phyloP scores from a whole-genome alignment of 2,113 vertebrate species.

The Candoia aspera region DNA sequence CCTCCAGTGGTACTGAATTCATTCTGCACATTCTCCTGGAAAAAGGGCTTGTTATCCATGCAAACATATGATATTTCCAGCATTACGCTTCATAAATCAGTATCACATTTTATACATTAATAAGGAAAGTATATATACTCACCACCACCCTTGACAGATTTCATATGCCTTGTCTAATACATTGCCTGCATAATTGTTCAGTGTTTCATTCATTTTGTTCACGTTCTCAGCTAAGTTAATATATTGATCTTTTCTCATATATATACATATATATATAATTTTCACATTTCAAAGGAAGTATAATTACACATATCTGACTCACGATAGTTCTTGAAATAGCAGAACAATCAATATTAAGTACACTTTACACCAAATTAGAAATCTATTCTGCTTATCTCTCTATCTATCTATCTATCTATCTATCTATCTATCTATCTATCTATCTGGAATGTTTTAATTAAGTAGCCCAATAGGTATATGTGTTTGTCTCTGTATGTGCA shows the following conservation, averaged over 20 bases:
- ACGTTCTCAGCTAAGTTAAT: slow-evolving; percentile 47
- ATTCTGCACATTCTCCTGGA: not conserved
- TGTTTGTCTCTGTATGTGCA: no score
- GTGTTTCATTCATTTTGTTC: slow-evolving; percentile 58
- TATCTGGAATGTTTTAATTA: slow-evolving; percentile 65
- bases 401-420: slow-evolving; percentile 42
- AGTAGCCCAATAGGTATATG: no score
- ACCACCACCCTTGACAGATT: not conserved
- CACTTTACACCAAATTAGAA: slow-evolving; percentile 68
- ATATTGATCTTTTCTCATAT: slow-evolving; percentile 60
- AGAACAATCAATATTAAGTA: slow-evolving; percentile 74
- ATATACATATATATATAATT: slow-evolving; percentile 19
- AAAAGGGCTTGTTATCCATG: not conserved
- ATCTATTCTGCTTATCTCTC: slow-evolving; percentile 59
- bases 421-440: no score
- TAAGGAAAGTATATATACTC: not conserved
- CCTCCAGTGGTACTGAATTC: slow-evolving; percentile 13
- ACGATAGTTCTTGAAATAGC: slow-evolving; percentile 70
- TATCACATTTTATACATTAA: not conserved
- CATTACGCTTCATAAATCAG: not conserved
- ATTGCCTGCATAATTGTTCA: slow-evolving; percentile 55
- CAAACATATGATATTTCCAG: not conserved
- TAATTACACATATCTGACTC: slow-evolving; percentile 68
- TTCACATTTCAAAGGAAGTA: slow-evolving; percentile 69
- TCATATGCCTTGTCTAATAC: slow-evolving; percentile 24